Evolutionary conservation across 1,140 invertebrate genomes (phyloP).

Genomic region (Calephelis virginiensis): DNA sequence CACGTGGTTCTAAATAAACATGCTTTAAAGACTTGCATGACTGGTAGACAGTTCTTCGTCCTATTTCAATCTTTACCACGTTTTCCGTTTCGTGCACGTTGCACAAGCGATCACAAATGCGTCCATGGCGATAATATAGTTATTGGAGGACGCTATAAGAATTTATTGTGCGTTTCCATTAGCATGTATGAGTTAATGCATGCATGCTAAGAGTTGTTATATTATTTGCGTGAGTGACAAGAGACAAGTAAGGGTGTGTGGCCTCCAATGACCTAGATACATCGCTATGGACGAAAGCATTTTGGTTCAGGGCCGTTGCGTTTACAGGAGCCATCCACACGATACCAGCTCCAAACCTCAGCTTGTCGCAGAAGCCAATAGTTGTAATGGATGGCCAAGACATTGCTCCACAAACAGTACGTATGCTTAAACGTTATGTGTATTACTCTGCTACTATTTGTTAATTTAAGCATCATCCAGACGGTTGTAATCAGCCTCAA

Average conservation of each 20-base stretch:
- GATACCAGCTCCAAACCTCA: constrained; percentile 89
- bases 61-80: background rate
- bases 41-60: background rate
- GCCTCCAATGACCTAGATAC: background rate
- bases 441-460: too few relatives aligned
- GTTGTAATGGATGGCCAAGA: constrained; percentile 52
- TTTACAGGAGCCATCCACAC: constrained; percentile 86
- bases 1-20: too few relatives aligned
- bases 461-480: too few relatives aligned
- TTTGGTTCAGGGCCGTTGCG: constrained; percentile 60
- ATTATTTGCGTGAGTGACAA: background rate
- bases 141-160: background rate
- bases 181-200: too few relatives aligned
- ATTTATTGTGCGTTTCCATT: background rate
- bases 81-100: constrained; percentile 37
- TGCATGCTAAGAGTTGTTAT: background rate
- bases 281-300: constrained; percentile 45
- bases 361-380: constrained; percentile 74
- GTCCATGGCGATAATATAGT: constrained; percentile 19
- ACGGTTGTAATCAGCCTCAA: too few relatives aligned
- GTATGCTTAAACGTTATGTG: too few relatives aligned
- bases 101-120: constrained; percentile 24
- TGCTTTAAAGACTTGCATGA: background rate
- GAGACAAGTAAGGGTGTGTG: too few relatives aligned
- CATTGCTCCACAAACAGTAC: background rate